Evolutionary conservation across 2,888 invertebrate species (phyloP), one percentile per base, ranked within the genome.

Genomic region (Dendrolimus houi): DNA sequence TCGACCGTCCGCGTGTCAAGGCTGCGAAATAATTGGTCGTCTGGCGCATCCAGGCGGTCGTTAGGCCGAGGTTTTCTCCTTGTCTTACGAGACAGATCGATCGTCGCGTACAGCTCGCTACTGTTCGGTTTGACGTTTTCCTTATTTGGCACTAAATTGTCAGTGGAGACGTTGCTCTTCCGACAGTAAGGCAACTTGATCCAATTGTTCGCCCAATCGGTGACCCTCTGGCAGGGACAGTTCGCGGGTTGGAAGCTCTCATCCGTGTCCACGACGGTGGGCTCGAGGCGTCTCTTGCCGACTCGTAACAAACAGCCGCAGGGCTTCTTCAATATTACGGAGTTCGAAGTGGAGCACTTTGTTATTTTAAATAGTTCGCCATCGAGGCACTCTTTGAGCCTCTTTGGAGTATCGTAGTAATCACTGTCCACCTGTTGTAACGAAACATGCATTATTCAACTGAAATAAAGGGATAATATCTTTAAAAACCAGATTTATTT

Each of bases 331-430:
- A 94, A 78, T 42, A 94, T 92, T 52, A 93, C 87, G 0, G 92
- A 87, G 64, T 92, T 90, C 0, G 91, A 81, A 2, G 93, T 92
- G 0, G 92, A 92, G 67, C 75, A 91, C 60, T 79, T 84, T 0
- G 90, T 87, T 6, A 90, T 75, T 71, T 80, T 83, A 65, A 91
- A 91, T 29, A 90, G 67, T 60, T 91, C 91, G 53, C 76, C 73
- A 64, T 92, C 92, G 40, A 95, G 81, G 74, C 94, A 94, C 76
- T 95, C 95, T 69, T 93, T 94, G 52, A 95, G 91, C 68, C 94
- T 93, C 60, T 94, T 92, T 10, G 95, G 95, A 2, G 95, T 95
- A 69, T 95, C 95, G 77, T 95, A 95, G 75, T 94, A 92, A 69
- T 94, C 93, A 9, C 84, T 85, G n/a, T 84, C 83, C 8, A 82